Base-by-base conservation (phyloP, 2,113 vertebrate species). In the Sinocyclocheilus rhinocerous region DNA sequence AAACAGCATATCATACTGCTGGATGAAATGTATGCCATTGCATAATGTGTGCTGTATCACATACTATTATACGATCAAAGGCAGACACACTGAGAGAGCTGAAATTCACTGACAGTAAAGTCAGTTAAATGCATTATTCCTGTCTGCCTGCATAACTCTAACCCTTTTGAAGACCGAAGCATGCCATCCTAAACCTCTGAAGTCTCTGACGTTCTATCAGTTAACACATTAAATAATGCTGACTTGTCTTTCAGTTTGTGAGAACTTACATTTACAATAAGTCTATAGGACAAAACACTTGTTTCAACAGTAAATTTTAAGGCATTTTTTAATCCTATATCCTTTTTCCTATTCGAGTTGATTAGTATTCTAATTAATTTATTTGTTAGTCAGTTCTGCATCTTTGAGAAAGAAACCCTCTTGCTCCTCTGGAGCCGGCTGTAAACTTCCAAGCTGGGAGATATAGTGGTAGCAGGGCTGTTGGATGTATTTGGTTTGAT, bases 401-500 rank as follows among this genome's bases (percentile, higher is more conserved):
- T 26, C 13, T 79, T 59, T 42, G 57, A 26, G 22, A n/a, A 45
- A 65, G 39, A 81, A 81, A 26, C 5, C 18, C 26, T 80, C 20
- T 63, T 18, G 20, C 67, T 72, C 22, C 20, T 48, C 36, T 81
- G 57, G 55, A 50, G 13, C 57, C 48, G 55, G 61, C 76, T 84
- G 75, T 70, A 80, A 83, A 24, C n/a, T 50, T 65, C 69, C 85
- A 76, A 80, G 10, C 72, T 78, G 79, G 75, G 36, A 33, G 73
- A 75, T 39, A 36, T 61, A 70, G 16, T 45, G 16, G 26, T n/a
- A 24, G 63, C 8, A 36, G 26, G 67, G 42, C 84, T 67, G 69
- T 63, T 70, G 75, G 70, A 73, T 76, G 67, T 55, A 67, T 75
- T 78, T 55, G 65, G 87, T 90, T 89, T 89, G 87, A 91, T 89